A percentile compares a stretch with the other conserved stretches of the same genome.
phyloP scores from a whole-genome alignment of 2,113 vertebrate species.

The Probosciger aterrimus region DNA sequence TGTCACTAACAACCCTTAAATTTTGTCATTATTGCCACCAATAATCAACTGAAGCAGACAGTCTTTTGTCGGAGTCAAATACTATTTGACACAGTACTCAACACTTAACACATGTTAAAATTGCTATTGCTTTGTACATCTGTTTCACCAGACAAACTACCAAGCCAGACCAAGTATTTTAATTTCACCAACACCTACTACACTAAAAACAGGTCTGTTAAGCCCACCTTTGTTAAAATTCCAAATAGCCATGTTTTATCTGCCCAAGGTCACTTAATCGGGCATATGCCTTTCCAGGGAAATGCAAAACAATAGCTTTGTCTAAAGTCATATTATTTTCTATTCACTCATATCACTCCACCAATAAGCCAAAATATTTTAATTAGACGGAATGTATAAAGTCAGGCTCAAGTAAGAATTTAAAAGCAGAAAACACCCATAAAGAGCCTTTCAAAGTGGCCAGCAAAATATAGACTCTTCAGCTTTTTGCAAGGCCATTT shows the following conservation, averaged over 20 bases:
- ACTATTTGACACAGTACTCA: conserved; percentile 8
- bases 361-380: neutral
- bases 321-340: neutral
- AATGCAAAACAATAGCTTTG: neutral
- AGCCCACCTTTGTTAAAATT: neutral
- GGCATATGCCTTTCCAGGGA: neutral
- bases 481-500: neutral
- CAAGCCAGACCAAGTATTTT: neutral
- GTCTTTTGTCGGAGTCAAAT: neutral
- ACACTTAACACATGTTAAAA: conserved; percentile 18
- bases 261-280: neutral
- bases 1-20: neutral
- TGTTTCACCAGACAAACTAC: neutral
- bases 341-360: neutral
- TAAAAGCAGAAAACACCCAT: neutral
- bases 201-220: neutral
- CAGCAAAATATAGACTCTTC: neutral
- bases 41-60: neutral
- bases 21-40: neutral
- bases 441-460: neutral
- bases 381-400: neutral
- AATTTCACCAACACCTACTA: neutral
- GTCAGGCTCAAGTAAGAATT: neutral
- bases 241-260: neutral
- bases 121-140: conserved; percentile 39